Evolutionary conservation across 2,888 invertebrate genomes (phyloP).

Genomic region (Pyrrhosoma nymphula): DNA sequence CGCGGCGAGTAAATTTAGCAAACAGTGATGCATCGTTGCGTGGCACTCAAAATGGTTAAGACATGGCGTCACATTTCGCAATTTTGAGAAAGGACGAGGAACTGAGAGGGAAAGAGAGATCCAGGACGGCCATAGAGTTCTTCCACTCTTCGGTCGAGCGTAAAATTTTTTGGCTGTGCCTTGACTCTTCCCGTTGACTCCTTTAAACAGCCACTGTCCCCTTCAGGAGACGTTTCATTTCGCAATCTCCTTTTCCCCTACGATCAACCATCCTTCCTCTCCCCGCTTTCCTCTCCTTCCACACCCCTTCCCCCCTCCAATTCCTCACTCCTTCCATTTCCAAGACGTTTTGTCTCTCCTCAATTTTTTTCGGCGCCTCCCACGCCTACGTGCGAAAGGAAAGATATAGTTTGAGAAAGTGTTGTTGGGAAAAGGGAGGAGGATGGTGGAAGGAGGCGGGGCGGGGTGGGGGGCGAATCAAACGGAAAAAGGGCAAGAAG

Average conservation of each 20-base stretch:
- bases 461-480: background rate
- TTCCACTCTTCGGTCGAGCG: too few species aligned
- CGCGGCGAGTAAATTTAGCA: too few species aligned
- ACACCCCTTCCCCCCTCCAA: background rate
- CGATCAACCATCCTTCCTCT: too few species aligned
- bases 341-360: background rate
- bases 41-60: too few species aligned
- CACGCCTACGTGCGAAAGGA: slow-evolving; percentile 62
- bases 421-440: background rate
- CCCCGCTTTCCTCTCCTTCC: too few species aligned
- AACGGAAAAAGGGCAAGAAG: slow-evolving; percentile 5
- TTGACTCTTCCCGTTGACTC: slow-evolving; percentile 38
- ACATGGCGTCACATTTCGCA: too few species aligned
- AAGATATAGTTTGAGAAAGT: background rate
- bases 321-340: background rate
- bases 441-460: background rate
- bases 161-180: background rate
- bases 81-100: too few species aligned
- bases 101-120: too few species aligned
- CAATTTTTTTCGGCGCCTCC: slow-evolving; percentile 34
- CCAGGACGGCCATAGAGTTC: too few species aligned
- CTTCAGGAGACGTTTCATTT: too few species aligned
- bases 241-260: too few species aligned
- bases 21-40: too few species aligned
- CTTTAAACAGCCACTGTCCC: slow-evolving; percentile 5